Evolutionary conservation across 2,113 vertebrate species (phyloP), one percentile per base, ranked within the genome.

Genomic region (Damaliscus lunatus): DNA sequence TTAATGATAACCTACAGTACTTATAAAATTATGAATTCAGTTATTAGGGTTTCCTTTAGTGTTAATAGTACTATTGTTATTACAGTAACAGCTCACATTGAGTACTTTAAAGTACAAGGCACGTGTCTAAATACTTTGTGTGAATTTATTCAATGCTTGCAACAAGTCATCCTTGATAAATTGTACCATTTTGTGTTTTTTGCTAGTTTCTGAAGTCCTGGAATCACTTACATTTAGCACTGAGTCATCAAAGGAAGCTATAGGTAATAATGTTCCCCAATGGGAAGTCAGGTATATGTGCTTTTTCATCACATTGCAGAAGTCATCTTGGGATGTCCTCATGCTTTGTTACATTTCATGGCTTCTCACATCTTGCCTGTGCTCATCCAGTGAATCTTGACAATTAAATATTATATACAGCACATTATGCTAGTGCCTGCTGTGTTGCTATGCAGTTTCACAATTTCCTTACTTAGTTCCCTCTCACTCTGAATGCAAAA

Each of bases 191-290:
- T 90, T 98, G 92, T 96, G 25, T 55, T 97, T 98, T 97, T 97
- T 97, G 50, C 95, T 96, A 97, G 2, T 2, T 90, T 97, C 97
- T 97, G 96, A 94, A 92, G 71, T 85, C 86, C 97, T 97, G 97
- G 98, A 98, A 95, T 53, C 57, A 17, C 25, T 98, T 98, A 98
- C 71, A 0, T 96, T 98, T 95, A 98, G 94, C 93, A 95, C 97
- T 94, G 97, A 98, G 81, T 95, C 98, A 98, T 80, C 97, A 50
- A 98, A 98, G 94, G 57, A 98, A 95, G 96, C 97, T 89, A 80
- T 91, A 98, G 98, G 98, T 99, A 99, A 98, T 97, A 67, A 48
- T 57, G 33, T 27, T 93, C 91, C 92, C 80, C 55, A 60, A 10
- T 43, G 15, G 80, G 46, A 64, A 60, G 21, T 91, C 77, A 94